Evolutionary conservation across 1,140 invertebrate species (phyloP).

Genomic region (Rhysida immarginata): DNA sequence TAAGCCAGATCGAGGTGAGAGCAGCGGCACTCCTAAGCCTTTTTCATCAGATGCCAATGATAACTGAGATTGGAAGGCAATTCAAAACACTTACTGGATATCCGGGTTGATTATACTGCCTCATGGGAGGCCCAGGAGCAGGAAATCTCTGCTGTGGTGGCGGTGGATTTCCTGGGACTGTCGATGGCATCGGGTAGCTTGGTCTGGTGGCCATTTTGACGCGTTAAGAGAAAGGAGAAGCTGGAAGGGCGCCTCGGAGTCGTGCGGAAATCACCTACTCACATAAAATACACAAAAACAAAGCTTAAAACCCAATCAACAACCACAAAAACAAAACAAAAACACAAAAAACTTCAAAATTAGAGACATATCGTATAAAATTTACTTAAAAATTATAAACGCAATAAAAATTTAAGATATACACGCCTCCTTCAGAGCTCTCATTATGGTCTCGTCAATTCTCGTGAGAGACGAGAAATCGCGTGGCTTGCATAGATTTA

Average conservation of each 20-base stretch:
- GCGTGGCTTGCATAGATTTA: slow-evolving; percentile 13
- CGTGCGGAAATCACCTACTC: too few species aligned
- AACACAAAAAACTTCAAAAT: too few species aligned
- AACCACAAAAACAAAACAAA: too few species aligned
- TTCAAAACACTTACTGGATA: slow-evolving; percentile 37
- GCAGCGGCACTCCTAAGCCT: background rate
- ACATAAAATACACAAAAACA: too few species aligned
- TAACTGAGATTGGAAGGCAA: slow-evolving; percentile 4
- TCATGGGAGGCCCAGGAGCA: slow-evolving; percentile 28
- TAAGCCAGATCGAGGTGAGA: background rate
- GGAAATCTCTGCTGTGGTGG: slow-evolving; percentile 41
- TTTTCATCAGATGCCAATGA: background rate
- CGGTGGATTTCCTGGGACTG: slow-evolving; percentile 10
- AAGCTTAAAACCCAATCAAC: too few species aligned
- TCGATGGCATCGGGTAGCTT: slow-evolving; percentile 6
- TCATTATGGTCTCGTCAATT: background rate
- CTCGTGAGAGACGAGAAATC: slow-evolving; percentile 4
- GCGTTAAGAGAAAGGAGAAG: background rate
- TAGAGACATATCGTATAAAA: too few species aligned
- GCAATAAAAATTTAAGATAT: too few species aligned
- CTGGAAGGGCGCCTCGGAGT: background rate
- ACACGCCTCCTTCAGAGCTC: too few species aligned
- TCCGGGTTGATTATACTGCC: slow-evolving; percentile 6
- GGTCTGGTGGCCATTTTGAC: slow-evolving; percentile 9
- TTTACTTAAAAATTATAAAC: too few species aligned